Evolutionary conservation across 2,888 invertebrate genomes (phyloP), one percentile per base, ranked within the genome.

Genomic region (Terebella lapidaria): DNA sequence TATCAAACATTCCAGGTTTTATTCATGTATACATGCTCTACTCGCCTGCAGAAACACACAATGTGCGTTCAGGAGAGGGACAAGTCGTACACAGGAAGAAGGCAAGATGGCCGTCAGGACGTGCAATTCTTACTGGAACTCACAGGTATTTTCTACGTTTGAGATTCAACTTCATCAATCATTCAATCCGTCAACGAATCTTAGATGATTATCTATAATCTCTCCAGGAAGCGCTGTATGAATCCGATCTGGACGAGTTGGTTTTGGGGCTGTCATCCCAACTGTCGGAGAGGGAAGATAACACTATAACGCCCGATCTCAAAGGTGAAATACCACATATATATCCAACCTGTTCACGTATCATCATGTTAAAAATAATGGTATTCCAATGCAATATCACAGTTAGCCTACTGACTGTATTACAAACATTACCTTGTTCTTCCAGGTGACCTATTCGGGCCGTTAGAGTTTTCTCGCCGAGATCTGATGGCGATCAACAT

Each of bases 101-200:
- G 60, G 57, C 4, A 29, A 60, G 20, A 22, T 45, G 5, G 35
- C 35, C 10, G 35, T 35, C 35, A 26, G 67, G 5, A 63, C 63
- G 1, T 99, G 97, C 75, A 91, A 94, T 57, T 94, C 94, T 2
- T 99, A 95, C 94, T 97, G 96, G 95, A 94, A 95, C 80, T 92
- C 95, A 4, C 94, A 94, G 81, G 95, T 95, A 65, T n/a, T n/a
- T n/a, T n/a, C n/a, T n/a, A n/a, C n/a, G n/a, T n/a, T n/a, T n/a
- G n/a, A n/a, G n/a, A 70, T 51, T 22, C n/a, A 24, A 3, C 3
- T 26, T 49, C 25, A 3, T 10, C 22, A 24, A 54, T 10, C 4
- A 15, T 27, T 42, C 42, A 42, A 42, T 42, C 18, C 18, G 15
- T 15, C 18, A 15, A 42, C 42, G 18, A 42, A 42, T 42, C 15